Evolutionary conservation across 2,797 vertebrate genomes (phyloP), one percentile per base, ranked within the genome.

Genomic region (Pyrocephalus nanus): DNA sequence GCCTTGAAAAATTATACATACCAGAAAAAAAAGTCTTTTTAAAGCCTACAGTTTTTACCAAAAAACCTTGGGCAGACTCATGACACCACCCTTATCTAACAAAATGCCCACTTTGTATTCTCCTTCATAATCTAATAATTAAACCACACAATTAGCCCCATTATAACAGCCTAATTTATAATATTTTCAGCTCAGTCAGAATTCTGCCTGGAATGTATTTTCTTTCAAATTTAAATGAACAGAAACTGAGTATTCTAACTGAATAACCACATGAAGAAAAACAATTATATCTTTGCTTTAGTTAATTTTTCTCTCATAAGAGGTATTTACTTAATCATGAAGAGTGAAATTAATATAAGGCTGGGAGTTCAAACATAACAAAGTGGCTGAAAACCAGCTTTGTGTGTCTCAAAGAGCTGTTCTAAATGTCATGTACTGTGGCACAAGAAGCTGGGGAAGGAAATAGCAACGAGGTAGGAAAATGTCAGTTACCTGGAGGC

Each of bases 161-260:
- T 96, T 95, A 95, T 32, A 90, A 47, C 27, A 72, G 53, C 15
- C 81, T 91, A 86, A 88, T 84, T 75, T 95, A 89, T 90, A 93
- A 86, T 81, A 91, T 95, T 97, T 97, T 91, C 47, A 84, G 11
- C 88, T 94, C 86, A 93, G 89, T 91, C 93, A 58, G 67, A 95
- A 62, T 66, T 92, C 67, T 93, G 60, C 79, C 76, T 96, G 34
- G 88, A 96, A 96, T 86, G 64, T 82, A 77, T 93, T 97, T 95
- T 48, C 55, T 97, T 96, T 97, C 60, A 94, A 94, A 86, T 97
- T 92, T 96, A 95, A 96, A 95, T 86, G 57, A 97, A 91, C 73
- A 95, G 48, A 95, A 95, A 84, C 11, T 9, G 77, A 90, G 48
- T 73, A 95, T 94, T 97, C 96, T 93, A 93, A 78, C 92, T 93